phyloP scores from a whole-genome alignment of 2,113 vertebrate genomes.

The Eupsittula cactorum region DNA sequence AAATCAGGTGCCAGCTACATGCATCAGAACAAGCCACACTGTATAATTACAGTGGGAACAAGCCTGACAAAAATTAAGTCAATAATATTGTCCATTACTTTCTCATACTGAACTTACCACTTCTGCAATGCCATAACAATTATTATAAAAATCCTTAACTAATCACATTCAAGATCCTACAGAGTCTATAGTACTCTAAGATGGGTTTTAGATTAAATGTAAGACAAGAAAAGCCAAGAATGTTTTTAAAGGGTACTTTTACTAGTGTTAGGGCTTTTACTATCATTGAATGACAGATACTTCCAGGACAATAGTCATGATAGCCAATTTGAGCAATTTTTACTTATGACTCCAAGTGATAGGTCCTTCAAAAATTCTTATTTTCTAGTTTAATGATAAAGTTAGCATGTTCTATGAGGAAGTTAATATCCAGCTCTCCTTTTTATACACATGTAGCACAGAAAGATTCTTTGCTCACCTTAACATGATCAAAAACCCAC shows the following conservation, averaged over 20 bases:
- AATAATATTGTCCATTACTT: not conserved
- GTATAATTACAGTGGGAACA: not conserved
- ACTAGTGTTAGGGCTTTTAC: not conserved
- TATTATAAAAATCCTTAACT: not conserved
- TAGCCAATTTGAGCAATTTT: not conserved
- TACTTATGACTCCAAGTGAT: not conserved
- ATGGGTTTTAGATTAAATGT: not conserved
- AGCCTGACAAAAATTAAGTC: not conserved
- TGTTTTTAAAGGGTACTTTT: not conserved
- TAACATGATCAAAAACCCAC: slow-evolving; percentile 94
- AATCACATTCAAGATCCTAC: not conserved
- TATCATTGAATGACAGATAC: not conserved
- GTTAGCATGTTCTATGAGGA: not conserved
- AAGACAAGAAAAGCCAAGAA: not conserved
- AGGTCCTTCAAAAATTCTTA: not conserved
- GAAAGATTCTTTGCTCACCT: slow-evolving; percentile 74
- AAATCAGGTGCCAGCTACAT: not conserved
- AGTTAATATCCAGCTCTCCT: not conserved
- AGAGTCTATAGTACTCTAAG: not conserved
- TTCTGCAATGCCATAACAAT: not conserved
- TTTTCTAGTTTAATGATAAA: not conserved
- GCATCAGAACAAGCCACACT: not conserved
- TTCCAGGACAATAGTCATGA: not conserved
- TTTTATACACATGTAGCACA: not conserved
- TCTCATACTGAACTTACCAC: not conserved